Evolutionary conservation across 2,113 vertebrate genomes (phyloP), one percentile per base, ranked within the genome.

Genomic region (Gallinago jamesoni): DNA sequence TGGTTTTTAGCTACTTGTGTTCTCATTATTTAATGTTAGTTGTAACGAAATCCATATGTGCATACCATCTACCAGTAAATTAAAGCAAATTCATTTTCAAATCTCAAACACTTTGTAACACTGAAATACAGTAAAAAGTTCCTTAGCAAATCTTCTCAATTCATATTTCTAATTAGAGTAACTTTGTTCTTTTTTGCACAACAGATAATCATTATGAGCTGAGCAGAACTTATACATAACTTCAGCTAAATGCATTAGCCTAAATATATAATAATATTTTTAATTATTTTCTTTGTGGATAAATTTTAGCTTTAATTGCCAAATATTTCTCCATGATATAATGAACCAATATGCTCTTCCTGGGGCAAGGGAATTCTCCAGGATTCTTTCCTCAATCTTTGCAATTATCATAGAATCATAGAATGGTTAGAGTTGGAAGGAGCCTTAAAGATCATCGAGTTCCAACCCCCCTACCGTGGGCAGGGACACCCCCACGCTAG

Each of bases 231-330:
- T 28, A 33, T 0, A 33, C 11, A 12, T 16, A 53, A 75, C 25
- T 62, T 52, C 57, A 69, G 56, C 30, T 87, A 74, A 83, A 57
- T 25, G 14, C 28, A 90, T 89, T 76, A 47, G 50, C 39, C 41
- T 14, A 77, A 81, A 68, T 62, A 93, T 50, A 47, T 60, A 94
- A 77, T 60, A 70, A 62, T 89, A 93, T 56, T 92, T 85, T 82
- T 52, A 89, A 93, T 84, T 91, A 59, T 94, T 94, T 96, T 60
- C 82, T 88, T 23, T 12, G 41, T 39, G 82, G 33, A 50, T 72
- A 66, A 37, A 83, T 92, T 96, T 94, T 41, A 75, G 48, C 8
- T 84, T 82, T 67, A 92, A 89, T 78, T 69, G 23, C 31, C 73
- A 95, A 13, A 57, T 75, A 60, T 48, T 87, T 88, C 41, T 67